Evolutionary conservation across 2,888 invertebrate species (phyloP).

Genomic region (Cheilosia vernalis): DNA sequence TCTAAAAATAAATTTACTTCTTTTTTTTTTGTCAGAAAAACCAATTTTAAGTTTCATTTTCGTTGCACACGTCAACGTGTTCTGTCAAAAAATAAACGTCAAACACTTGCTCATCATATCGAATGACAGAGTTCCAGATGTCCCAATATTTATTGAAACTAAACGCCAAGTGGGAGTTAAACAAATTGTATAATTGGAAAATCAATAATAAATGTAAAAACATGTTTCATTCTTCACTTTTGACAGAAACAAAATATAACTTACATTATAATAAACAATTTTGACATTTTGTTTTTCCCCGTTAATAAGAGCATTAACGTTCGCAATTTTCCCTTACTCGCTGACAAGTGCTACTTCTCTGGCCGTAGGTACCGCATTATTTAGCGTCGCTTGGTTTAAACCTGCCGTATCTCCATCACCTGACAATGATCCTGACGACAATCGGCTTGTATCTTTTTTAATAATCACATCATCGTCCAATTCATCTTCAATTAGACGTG

Average conservation of each 20-base stretch:
- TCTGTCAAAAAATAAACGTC: constrained; percentile 32
- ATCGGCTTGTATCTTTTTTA: constrained; percentile 74
- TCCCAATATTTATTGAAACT: constrained; percentile 1
- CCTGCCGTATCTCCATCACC: constrained; percentile 63
- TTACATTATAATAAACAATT: constrained; percentile 63
- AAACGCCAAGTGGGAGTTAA: constrained; percentile 19
- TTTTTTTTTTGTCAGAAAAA: background rate
- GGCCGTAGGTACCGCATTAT: constrained; percentile 76
- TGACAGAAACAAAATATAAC: constrained; percentile 60
- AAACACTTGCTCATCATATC: background rate
- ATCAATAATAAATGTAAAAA: constrained; percentile 49
- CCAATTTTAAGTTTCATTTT: constrained; percentile 40
- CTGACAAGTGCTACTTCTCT: constrained; percentile 83
- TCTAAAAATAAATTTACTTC: constrained; percentile 37
- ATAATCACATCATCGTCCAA: constrained; percentile 55
- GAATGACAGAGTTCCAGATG: constrained; percentile 13
- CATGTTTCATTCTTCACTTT: constrained; percentile 57
- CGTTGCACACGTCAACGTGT: constrained; percentile 37
- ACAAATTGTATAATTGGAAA: constrained; percentile 29
- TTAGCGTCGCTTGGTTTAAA: constrained; percentile 59
- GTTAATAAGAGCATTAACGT: background rate
- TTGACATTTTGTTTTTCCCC: constrained; percentile 34
- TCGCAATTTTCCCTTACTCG: constrained; percentile 78
- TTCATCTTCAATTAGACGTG: constrained; percentile 52
- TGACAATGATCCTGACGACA: constrained; percentile 75